phyloP scores from a whole-genome alignment of 2,113 vertebrate species.

The Eublepharis macularius region DNA sequence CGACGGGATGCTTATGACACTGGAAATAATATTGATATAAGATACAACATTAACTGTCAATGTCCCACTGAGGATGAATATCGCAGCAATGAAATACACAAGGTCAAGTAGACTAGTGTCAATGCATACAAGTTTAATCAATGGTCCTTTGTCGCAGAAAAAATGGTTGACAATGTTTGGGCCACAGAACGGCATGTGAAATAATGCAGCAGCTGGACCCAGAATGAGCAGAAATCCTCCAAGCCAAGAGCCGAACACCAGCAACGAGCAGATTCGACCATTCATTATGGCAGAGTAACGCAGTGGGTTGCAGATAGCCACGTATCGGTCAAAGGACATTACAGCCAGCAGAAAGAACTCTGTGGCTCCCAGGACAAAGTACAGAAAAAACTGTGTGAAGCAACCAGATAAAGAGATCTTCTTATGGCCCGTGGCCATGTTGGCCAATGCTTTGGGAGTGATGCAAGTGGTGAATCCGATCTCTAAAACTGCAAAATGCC shows the following conservation, averaged over 20 bases:
- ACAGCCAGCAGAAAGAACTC: constrained; percentile 40
- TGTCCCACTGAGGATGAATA: background rate
- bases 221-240: constrained; percentile 47
- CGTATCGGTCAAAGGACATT: constrained; percentile 55
- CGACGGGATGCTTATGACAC: background rate
- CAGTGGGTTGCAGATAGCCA: constrained; percentile 48
- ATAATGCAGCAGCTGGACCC: background rate
- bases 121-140: background rate
- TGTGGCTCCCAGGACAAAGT: constrained; percentile 27
- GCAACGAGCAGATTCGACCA: constrained; percentile 1
- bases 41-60: background rate
- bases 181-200: constrained; percentile 53
- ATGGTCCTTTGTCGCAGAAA: background rate
- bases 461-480: constrained; percentile 18
- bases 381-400: constrained; percentile 42
- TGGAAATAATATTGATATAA: background rate
- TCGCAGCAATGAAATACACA: background rate
- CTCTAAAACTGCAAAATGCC: constrained; percentile 28
- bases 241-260: constrained; percentile 40
- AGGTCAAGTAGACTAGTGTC: background rate
- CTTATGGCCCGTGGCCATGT: background rate
- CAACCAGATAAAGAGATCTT: constrained; percentile 30
- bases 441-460: constrained; percentile 24
- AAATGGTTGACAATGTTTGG: constrained; percentile 14
- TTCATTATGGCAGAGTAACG: constrained; percentile 51